These are phyloP conservation scores for Chitala chitala DNA, from an alignment of 2,113 vertebrate species.

Conservation along the genomic window DNA sequence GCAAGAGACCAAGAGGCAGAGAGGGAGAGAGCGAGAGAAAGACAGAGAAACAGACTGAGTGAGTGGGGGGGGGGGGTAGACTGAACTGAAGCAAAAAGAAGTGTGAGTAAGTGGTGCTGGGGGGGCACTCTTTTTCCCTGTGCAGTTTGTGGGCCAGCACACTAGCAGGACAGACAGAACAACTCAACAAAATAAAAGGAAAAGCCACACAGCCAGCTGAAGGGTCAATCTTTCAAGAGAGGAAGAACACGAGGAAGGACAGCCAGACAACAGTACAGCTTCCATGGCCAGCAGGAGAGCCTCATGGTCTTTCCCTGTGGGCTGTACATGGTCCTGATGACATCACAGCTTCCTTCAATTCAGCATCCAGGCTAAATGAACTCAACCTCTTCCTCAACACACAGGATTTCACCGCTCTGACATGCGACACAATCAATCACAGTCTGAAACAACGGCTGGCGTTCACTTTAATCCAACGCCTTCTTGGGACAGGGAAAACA, in stretches of 20 bases:
- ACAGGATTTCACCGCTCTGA: not conserved
- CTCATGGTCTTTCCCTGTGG: not conserved
- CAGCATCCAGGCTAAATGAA: not conserved
- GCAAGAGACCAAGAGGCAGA: not conserved
- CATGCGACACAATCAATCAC: not conserved
- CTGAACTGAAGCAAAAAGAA: not conserved
- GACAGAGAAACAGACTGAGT: not conserved
- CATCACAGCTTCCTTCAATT: not conserved
- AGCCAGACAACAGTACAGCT: not conserved
- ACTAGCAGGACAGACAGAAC: not conserved
- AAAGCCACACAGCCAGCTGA: not conserved
- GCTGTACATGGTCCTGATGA: not conserved
- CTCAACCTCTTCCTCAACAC: not conserved
- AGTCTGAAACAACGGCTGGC: not conserved
- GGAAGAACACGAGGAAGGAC: not conserved
- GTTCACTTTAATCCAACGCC: not conserved
- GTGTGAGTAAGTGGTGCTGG: not conserved
- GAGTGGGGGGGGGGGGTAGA: not conserved
- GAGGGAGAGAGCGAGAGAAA: not conserved
- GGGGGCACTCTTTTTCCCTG: not conserved
- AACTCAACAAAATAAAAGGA: not conserved
- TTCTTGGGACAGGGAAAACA: conserved; percentile 9
- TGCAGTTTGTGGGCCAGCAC: conserved; percentile 16
- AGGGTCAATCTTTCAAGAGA: not conserved
- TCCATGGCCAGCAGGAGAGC: not conserved